These are phyloP conservation scores for Byasa hedistus DNA, from an alignment of 2,888 invertebrate species.

Conservation along the genomic window DNA sequence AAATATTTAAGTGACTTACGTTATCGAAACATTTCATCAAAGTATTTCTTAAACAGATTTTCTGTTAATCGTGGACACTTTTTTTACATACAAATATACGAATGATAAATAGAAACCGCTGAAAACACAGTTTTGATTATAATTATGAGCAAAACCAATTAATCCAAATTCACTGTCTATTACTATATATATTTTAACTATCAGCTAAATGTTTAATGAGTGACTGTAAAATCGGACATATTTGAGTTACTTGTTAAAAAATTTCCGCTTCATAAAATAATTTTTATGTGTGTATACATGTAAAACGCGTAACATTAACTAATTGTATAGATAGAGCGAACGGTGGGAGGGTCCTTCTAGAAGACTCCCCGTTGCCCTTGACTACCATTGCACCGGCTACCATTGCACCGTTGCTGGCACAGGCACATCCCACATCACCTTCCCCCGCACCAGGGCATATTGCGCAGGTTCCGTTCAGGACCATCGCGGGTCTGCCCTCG, in stretches of 20 bases:
- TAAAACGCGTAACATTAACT: not conserved
- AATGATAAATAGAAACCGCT: too few species aligned
- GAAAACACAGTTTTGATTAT: too few species aligned
- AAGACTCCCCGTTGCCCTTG: slow-evolving; percentile 10
- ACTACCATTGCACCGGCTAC: slow-evolving; percentile 15
- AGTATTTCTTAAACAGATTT: too few species aligned
- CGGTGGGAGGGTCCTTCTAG: slow-evolving; percentile 4
- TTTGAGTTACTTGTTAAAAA: not conserved
- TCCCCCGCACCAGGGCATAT: slow-evolving; percentile 18
- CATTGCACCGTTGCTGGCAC: slow-evolving; percentile 16
- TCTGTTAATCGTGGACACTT: too few species aligned
- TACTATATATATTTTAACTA: too few species aligned
- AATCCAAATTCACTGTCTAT: too few species aligned
- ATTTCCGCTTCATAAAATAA: not conserved
- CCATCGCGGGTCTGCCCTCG: slow-evolving; percentile 1
- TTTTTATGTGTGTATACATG: not conserved
- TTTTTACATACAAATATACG: too few species aligned
- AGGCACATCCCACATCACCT: slow-evolving; percentile 21
- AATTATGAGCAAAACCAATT: too few species aligned
- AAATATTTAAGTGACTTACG: too few species aligned
- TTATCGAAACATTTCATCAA: too few species aligned
- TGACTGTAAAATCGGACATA: too few species aligned
- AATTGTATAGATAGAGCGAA: not conserved
- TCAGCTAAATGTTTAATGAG: too few species aligned
- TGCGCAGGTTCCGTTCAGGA: slow-evolving; percentile 25